Percentiles rank a stretch among this genome's conserved stretches.
Evolutionary conservation across 2,888 invertebrate genomes (phyloP).

Genomic region (Polylopha cassiicola): DNA sequence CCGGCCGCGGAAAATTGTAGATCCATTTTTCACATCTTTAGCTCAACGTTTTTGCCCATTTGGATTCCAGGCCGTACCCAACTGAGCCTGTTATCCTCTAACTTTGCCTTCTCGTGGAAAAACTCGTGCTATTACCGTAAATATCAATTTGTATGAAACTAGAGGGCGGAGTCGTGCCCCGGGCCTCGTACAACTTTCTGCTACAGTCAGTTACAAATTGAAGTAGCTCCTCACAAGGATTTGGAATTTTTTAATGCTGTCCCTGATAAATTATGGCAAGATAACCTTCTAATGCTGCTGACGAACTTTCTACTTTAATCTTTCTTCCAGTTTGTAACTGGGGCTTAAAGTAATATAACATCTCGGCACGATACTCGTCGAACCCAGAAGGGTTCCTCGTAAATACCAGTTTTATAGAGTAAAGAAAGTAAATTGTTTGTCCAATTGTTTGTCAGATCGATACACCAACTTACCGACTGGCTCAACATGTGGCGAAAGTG

Average conservation of each 20-base stretch:
- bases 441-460: no score
- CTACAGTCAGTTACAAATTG: constrained; percentile 64
- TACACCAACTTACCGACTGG: no score
- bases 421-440: no score
- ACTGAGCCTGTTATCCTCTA: constrained; percentile 67
- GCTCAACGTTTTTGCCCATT: constrained; percentile 62
- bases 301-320: constrained; percentile 21
- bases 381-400: no score
- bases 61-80: constrained; percentile 60
- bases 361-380: constrained; percentile 11
- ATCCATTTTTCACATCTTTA: constrained; percentile 63
- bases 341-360: constrained; percentile 12
- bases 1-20: constrained; percentile 49
- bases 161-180: constrained; percentile 58
- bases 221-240: constrained; percentile 56
- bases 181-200: constrained; percentile 49
- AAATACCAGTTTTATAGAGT: no score
- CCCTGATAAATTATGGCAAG: constrained; percentile 19
- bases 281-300: constrained; percentile 14
- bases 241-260: constrained; percentile 46
- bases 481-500: no score
- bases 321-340: constrained; percentile 14
- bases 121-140: constrained; percentile 75
- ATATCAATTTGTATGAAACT: constrained; percentile 77
- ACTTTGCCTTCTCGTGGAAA: constrained; percentile 68